phyloP scores from a whole-genome alignment of 2,888 invertebrate genomes.

The Stegana nigrithorax region DNA sequence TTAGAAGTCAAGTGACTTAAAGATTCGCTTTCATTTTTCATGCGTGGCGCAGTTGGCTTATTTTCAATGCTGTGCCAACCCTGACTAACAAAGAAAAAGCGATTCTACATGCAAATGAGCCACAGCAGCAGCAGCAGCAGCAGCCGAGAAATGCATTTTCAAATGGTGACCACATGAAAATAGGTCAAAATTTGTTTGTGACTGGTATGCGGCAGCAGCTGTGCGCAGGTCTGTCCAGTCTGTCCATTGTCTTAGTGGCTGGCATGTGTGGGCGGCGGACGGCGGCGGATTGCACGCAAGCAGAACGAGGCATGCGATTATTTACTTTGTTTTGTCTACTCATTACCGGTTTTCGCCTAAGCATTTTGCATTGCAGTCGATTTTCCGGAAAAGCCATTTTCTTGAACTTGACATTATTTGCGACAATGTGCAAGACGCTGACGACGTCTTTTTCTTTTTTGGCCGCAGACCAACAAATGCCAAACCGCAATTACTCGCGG shows the following conservation, averaged over 20 bases:
- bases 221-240: neutral
- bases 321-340: neutral
- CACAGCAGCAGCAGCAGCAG: neutral
- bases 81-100: slow-evolving; percentile 5
- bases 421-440: slow-evolving; percentile 16
- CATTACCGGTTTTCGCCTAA: neutral
- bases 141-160: slow-evolving; percentile 19
- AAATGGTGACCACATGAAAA: slow-evolving; percentile 16
- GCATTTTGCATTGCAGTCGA: neutral
- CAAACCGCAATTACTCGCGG: neutral
- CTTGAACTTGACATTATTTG: slow-evolving; percentile 48
- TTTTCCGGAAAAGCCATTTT: slow-evolving; percentile 1
- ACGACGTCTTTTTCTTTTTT: slow-evolving; percentile 19
- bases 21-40: too few relatives aligned
- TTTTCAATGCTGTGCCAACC: slow-evolving; percentile 13
- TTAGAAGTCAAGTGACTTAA: too few relatives aligned
- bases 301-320: neutral
- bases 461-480: neutral
- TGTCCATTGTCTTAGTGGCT: neutral
- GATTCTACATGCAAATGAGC: slow-evolving; percentile 39
- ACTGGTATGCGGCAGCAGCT: neutral
- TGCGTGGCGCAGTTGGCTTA: neutral
- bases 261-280: too few relatives aligned
- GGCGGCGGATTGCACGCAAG: too few relatives aligned
- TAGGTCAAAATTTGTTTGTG: slow-evolving; percentile 38